phyloP scores from a whole-genome alignment of 2,113 vertebrate species.

The Martes martes region DNA sequence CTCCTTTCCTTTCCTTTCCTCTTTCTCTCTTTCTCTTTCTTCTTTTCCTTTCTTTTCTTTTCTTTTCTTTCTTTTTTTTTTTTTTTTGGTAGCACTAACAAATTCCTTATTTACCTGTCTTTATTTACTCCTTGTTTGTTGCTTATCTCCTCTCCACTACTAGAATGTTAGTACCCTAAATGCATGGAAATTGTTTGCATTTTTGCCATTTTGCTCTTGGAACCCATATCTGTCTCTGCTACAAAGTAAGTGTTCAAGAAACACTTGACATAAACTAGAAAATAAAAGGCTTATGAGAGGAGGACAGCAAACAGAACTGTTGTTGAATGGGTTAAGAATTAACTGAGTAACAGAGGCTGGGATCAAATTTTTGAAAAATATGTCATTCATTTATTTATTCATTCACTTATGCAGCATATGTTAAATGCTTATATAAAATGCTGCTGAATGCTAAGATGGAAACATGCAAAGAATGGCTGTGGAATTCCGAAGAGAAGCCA shows the following conservation, averaged over 20 bases:
- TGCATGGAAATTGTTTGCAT: background rate
- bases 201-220: background rate
- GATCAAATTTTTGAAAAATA: background rate
- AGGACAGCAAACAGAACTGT: background rate
- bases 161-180: background rate
- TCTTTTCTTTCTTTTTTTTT: no score
- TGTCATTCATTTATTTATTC: background rate
- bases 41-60: no score
- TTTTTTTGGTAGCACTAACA: background rate
- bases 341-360: background rate
- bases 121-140: background rate
- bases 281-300: background rate
- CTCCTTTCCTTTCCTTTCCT: background rate
- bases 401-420: background rate
- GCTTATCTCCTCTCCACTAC: background rate
- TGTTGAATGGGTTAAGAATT: background rate
- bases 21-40: background rate
- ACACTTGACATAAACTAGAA: background rate
- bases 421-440: background rate
- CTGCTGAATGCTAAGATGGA: background rate
- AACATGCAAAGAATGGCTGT: background rate
- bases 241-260: background rate
- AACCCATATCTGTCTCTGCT: background rate
- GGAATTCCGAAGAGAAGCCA: background rate
- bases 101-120: background rate